Conservation (phyloP, 1,140 invertebrate species). For the Wiebesia pumilae region DNA sequence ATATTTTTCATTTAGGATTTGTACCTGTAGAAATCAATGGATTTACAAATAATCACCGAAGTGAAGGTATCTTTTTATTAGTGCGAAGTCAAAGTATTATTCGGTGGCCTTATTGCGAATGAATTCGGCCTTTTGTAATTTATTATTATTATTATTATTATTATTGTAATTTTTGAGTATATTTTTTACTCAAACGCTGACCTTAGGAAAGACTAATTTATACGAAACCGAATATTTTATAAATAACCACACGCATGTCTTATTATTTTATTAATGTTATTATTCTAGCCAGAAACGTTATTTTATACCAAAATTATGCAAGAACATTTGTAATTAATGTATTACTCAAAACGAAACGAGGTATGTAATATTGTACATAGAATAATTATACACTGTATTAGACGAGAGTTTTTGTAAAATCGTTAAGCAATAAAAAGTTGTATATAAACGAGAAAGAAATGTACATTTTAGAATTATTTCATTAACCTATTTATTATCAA, state of each 20-base stretch:
- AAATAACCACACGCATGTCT: neutral
- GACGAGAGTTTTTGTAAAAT: conserved; percentile 15
- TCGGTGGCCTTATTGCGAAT: conserved; percentile 46
- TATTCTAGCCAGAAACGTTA: neutral
- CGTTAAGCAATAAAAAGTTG: conserved; percentile 38
- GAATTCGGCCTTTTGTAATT: conserved; percentile 46
- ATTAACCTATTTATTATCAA: neutral
- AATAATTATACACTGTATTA: conserved; percentile 27
- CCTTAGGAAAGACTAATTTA: conserved; percentile 41
- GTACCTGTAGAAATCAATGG: neutral
- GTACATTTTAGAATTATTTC: neutral
- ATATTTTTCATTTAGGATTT: neutral
- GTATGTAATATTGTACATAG: conserved; percentile 51
- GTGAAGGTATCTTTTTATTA: conserved; percentile 6
- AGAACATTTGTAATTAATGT: conserved; percentile 5
- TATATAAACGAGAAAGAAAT: conserved; percentile 19
- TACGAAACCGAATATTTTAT: conserved; percentile 25
- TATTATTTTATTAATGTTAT: conserved; percentile 2
- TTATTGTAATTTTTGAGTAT: conserved; percentile 39
- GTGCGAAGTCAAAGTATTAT: conserved; percentile 62
- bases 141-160: conserved; percentile 48
- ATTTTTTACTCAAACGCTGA: conserved; percentile 25
- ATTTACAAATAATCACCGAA: neutral
- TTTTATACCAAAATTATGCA: conserved; percentile 31
- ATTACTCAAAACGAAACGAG: neutral